A percentile compares a stretch with the other conserved stretches of the same genome.
Conservation (phyloP, 2,888 invertebrate genomes). For the Aleiodes alternator region DNA sequence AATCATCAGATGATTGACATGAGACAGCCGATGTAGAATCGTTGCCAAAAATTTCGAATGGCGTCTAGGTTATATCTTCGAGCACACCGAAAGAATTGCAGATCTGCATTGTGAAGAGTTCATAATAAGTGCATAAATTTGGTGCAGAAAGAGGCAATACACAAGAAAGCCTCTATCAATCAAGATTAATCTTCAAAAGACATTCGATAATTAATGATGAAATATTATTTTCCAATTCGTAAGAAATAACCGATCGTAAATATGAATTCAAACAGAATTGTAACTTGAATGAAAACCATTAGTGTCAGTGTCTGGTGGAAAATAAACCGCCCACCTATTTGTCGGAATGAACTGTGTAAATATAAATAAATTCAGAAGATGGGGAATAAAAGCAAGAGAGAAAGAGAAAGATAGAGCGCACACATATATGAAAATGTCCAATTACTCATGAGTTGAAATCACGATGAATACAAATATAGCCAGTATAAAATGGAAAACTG, state of each 20-base stretch:
- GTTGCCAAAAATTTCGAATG: conserved; percentile 10
- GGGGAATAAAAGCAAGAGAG: neutral
- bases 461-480: conserved; percentile 17
- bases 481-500: neutral
- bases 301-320: neutral
- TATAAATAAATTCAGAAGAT: conserved; percentile 10
- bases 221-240: neutral
- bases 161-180: neutral
- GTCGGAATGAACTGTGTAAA: neutral
- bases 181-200: neutral
- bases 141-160: neutral
- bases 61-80: neutral
- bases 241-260: no score
- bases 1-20: conserved; percentile 13
- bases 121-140: conserved; percentile 2
- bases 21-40: conserved; percentile 6
- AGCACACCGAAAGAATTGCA: conserved; percentile 8
- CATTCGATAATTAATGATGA: neutral
- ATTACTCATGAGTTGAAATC: neutral
- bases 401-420: neutral
- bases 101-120: conserved; percentile 2
- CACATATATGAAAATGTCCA: neutral
- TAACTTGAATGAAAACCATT: neutral
- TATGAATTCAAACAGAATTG: neutral
- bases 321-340: conserved; percentile 11